These are phyloP conservation scores for Pseudococcus jackbeardsleyi DNA, from an alignment of 2,888 invertebrate genomes.

Conservation along the genomic window DNA sequence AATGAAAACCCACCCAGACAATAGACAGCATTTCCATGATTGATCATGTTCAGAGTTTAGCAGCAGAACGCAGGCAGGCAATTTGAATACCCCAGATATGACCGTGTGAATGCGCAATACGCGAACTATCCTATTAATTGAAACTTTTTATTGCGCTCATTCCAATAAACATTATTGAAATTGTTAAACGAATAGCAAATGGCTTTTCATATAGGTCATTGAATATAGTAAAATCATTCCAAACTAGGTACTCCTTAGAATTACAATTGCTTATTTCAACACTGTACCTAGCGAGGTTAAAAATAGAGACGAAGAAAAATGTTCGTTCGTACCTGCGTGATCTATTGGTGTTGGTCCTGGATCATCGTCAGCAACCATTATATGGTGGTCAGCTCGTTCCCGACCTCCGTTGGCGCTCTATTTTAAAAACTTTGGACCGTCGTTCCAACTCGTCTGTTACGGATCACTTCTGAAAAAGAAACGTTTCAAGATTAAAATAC, in stretches of 20 bases:
- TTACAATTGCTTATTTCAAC: background rate
- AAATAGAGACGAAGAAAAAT: background rate
- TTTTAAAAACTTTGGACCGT: background rate
- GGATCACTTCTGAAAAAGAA: background rate
- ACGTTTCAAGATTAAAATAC: background rate
- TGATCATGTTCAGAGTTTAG: background rate
- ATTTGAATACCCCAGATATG: conserved; percentile 26
- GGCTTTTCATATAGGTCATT: conserved; percentile 35
- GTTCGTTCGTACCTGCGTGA: conserved; percentile 41
- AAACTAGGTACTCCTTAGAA: conserved; percentile 16
- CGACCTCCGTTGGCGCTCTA: conserved; percentile 53
- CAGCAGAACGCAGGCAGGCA: background rate
- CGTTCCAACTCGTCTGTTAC: background rate
- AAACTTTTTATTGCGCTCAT: conserved; percentile 43
- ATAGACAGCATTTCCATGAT: background rate
- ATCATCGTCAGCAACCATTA: conserved; percentile 64
- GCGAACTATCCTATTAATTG: conserved; percentile 40
- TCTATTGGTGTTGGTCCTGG: conserved; percentile 61
- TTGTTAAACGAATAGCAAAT: conserved; percentile 34
- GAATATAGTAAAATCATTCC: conserved; percentile 31
- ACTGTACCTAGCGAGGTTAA: background rate
- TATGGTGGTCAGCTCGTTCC: conserved; percentile 58
- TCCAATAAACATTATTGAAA: conserved; percentile 38
- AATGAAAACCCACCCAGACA: background rate
- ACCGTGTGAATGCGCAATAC: conserved; percentile 35